Evolutionary conservation across 2,113 vertebrate genomes (phyloP).

Genomic region (Hiodon tergisus): DNA sequence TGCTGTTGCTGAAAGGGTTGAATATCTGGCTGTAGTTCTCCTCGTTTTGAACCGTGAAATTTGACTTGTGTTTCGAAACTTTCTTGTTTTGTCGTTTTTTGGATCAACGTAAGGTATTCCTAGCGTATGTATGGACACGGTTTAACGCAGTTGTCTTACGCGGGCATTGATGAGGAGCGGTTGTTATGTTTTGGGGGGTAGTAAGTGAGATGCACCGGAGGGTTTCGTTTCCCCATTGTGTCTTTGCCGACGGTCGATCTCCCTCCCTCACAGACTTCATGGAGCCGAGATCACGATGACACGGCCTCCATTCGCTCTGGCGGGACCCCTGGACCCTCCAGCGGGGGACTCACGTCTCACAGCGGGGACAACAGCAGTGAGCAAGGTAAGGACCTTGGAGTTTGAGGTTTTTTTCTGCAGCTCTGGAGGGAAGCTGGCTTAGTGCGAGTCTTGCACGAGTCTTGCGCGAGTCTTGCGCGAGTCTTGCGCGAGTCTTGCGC

Average conservation of each 20-base stretch:
- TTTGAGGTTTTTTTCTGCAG: no score
- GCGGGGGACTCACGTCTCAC: slow-evolving; percentile 95
- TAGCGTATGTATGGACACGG: no score
- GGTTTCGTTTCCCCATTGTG: slow-evolving; percentile 18
- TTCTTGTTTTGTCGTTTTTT: not conserved
- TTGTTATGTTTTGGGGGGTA: not conserved
- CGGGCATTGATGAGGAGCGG: not conserved
- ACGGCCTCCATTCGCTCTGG: slow-evolving; percentile 94
- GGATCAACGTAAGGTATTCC: no score
- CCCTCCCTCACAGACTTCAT: slow-evolving; percentile 75
- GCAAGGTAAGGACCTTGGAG: slow-evolving; percentile 75
- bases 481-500: not conserved
- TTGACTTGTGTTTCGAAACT: no score
- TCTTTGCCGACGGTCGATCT: not conserved
- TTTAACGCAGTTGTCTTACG: no score
- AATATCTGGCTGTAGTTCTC: not conserved
- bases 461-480: not conserved
- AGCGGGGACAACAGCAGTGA: slow-evolving; percentile 99
- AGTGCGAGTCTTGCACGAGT: not conserved
- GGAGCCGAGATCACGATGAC: slow-evolving; percentile 98
- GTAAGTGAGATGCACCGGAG: slow-evolving; percentile 5
- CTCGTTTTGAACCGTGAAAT: no score
- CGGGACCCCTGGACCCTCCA: slow-evolving; percentile 94
- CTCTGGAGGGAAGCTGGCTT: not conserved
- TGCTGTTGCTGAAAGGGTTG: not conserved